phyloP scores from a whole-genome alignment of 2,113 vertebrate species.

The Elachura formosa region DNA sequence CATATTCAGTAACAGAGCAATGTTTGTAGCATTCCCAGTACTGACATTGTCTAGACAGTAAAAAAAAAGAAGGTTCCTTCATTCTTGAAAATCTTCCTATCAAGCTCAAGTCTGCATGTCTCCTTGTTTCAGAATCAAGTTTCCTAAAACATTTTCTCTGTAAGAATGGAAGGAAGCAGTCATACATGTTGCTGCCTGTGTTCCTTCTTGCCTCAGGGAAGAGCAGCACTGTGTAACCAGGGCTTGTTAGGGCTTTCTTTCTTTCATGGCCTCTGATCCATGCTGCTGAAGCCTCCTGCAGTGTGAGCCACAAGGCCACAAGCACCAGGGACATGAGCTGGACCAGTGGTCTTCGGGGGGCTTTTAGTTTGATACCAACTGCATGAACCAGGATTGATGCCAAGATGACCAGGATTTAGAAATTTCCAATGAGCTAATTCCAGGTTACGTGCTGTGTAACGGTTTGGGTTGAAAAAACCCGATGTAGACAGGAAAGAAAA shows the following conservation, averaged over 20 bases:
- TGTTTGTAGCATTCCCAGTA: background rate
- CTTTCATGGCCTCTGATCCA: background rate
- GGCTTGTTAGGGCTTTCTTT: background rate
- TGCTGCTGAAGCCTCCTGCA: background rate
- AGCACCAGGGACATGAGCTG: accelerated
- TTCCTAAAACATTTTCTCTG: background rate
- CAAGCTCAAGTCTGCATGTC: background rate
- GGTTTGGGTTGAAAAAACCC: background rate
- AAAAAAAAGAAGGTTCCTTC: background rate
- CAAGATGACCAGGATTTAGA: background rate
- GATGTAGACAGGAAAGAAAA: background rate
- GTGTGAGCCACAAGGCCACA: background rate
- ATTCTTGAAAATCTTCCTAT: background rate
- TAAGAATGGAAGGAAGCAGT: background rate
- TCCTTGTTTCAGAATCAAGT: background rate
- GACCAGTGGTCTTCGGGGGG: background rate
- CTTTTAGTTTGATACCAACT: background rate
- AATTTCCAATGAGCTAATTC: background rate
- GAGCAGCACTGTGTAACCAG: background rate
- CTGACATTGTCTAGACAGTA: background rate
- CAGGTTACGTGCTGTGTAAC: background rate
- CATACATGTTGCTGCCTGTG: background rate
- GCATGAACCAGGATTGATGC: too few species aligned
- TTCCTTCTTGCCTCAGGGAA: background rate
- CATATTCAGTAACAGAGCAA: background rate